phyloP scores from a whole-genome alignment of 2,888 invertebrate species.

The Nipponacmea schrenckii region DNA sequence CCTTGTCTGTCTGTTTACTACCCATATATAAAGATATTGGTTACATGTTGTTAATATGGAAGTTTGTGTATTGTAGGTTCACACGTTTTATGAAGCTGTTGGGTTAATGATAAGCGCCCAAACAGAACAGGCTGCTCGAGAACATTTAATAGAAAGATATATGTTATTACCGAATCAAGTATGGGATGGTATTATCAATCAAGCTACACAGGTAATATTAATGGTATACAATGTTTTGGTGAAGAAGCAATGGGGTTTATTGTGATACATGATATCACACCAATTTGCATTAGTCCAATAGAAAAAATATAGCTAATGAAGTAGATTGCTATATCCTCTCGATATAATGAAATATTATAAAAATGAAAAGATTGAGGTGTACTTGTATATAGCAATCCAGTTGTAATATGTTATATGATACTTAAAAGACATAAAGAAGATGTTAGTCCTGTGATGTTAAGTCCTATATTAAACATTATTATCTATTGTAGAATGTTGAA shows the following conservation, averaged over 20 bases:
- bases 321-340: no score
- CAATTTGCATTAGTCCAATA: no score
- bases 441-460: no score
- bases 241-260: no score
- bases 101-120: conserved; percentile 99
- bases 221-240: background rate
- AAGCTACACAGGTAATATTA: conserved; percentile 82
- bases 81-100: conserved; percentile 99
- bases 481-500: conserved; percentile 81
- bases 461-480: no score
- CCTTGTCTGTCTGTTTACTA: no score
- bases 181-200: conserved; percentile 98
- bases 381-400: background rate
- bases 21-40: no score
- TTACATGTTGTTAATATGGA: no score
- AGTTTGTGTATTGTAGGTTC: conserved; percentile 71
- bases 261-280: no score
- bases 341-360: background rate
- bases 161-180: conserved; percentile 97
- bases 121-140: conserved; percentile 89
- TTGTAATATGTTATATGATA: background rate
- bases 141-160: conserved; percentile 94
- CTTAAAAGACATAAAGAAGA: no score
- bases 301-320: no score
- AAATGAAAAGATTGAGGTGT: background rate